Conservation (phyloP, 2,888 invertebrate genomes). For the Aelia acuminata region DNA sequence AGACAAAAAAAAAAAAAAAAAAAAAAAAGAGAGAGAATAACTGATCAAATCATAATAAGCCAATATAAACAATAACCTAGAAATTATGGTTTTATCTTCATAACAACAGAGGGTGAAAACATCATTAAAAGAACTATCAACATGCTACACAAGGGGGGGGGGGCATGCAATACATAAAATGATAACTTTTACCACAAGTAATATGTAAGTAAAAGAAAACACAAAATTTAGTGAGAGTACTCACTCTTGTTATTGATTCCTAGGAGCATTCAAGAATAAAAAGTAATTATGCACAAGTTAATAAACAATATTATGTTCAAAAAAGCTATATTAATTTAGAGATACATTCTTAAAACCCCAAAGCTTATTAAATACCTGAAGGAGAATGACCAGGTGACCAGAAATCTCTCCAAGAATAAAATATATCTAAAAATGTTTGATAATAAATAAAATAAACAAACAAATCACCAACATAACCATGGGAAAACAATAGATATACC, state of each 20-base stretch:
- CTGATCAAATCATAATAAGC: neutral
- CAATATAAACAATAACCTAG: neutral
- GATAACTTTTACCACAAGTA: conserved; percentile 11
- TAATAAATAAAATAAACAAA: conserved; percentile 27
- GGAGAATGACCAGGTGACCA: conserved; percentile 58
- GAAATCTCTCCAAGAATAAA: conserved; percentile 60
- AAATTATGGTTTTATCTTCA: neutral
- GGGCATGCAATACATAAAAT: conserved; percentile 54
- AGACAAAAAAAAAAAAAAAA: too few species aligned
- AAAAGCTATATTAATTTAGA: conserved; percentile 61
- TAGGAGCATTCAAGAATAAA: conserved; percentile 66
- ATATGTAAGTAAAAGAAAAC: conserved; percentile 44
- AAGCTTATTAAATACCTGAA: conserved; percentile 52
- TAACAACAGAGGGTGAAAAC: conserved; percentile 21
- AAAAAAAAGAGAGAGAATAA: neutral
- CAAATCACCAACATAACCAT: conserved; percentile 28
- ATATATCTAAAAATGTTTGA: conserved; percentile 58
- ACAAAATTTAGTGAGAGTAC: conserved; percentile 65
- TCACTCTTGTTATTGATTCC: conserved; percentile 68
- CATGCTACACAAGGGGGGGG: conserved; percentile 38
- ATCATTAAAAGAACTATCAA: conserved; percentile 22
- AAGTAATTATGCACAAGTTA: conserved; percentile 71
- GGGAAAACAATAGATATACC: conserved; percentile 5
- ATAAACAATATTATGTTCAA: conserved; percentile 67
- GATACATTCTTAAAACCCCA: conserved; percentile 40